phyloP scores from a whole-genome alignment of 2,113 vertebrate genomes.

The Protobothrops flavoviridis region DNA sequence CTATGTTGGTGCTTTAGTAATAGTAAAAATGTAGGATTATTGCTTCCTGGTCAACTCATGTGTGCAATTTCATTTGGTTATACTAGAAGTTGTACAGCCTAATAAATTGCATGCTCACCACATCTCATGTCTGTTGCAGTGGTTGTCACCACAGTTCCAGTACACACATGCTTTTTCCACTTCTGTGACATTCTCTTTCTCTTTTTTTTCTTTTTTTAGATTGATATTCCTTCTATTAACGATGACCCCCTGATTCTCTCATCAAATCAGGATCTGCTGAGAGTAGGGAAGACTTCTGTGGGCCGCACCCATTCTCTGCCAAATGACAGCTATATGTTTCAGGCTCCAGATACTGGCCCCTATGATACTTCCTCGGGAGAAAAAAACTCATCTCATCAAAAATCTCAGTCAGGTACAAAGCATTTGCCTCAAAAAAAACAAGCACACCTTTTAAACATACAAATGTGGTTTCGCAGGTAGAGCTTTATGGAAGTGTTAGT shows the following conservation, averaged over 20 bases:
- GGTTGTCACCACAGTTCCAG: conserved; percentile 50
- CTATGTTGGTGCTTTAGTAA: conserved; percentile 41
- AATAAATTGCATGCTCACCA: conserved; percentile 61
- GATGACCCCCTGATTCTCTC: conserved; percentile 8
- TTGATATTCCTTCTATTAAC: conserved; percentile 53
- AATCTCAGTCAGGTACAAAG: conserved; percentile 73
- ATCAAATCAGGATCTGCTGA: conserved; percentile 78
- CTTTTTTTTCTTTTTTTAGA: conserved; percentile 66
- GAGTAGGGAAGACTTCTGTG: conserved; percentile 84
- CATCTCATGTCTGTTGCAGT: conserved; percentile 53
- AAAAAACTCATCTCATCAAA: conserved; percentile 64
- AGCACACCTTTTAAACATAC: too few species aligned
- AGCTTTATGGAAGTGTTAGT: not conserved
- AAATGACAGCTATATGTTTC: conserved; percentile 98
- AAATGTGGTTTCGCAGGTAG: too few species aligned
- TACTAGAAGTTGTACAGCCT: conserved; percentile 20
- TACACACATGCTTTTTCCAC: conserved; percentile 17
- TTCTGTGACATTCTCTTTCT: fast-evolving
- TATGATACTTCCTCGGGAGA: conserved; percentile 43
- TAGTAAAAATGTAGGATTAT: not conserved
- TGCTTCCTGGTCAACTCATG: conserved; percentile 60
- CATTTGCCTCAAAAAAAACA: not conserved
- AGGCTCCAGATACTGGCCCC: conserved; percentile 48
- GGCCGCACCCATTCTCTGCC: conserved; percentile 94
- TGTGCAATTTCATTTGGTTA: conserved; percentile 40